These are phyloP conservation scores for Drosophila algonquin DNA, from an alignment of 2,888 invertebrate genomes.

Conservation along the genomic window DNA sequence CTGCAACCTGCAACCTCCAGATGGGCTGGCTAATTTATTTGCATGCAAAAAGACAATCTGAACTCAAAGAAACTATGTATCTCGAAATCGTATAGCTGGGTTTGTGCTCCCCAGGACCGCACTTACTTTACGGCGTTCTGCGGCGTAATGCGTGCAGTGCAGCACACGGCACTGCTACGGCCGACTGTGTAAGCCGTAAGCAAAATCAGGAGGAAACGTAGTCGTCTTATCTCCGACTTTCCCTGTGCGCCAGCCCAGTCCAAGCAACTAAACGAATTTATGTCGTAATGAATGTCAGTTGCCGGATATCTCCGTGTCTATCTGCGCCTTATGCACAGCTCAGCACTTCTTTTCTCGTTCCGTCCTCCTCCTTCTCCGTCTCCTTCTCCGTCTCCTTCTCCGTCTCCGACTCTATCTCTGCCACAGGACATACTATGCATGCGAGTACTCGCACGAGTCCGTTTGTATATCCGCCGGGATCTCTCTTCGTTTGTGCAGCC, in stretches of 20 bases:
- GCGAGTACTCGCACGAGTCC: not conserved
- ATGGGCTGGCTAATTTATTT: slow-evolving; percentile 55
- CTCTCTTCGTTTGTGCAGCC: slow-evolving; percentile 4
- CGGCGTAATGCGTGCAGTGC: slow-evolving; percentile 2
- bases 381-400: not conserved
- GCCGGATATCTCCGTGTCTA: slow-evolving; percentile 68
- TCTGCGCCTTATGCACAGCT: slow-evolving; percentile 62
- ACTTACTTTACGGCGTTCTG: slow-evolving; percentile 27
- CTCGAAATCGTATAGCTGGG: not conserved
- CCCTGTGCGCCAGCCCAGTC: slow-evolving; percentile 20
- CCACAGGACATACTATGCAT: not conserved
- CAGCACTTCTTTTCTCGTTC: slow-evolving; percentile 39
- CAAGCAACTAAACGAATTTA: slow-evolving; percentile 67
- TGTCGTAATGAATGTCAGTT: slow-evolving; percentile 75
- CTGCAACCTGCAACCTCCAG: not conserved
- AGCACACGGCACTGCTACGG: too few species aligned
- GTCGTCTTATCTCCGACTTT: slow-evolving; percentile 16
- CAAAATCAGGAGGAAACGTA: not conserved
- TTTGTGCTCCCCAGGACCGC: slow-evolving; percentile 21
- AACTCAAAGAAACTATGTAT: not conserved
- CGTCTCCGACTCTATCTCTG: not conserved
- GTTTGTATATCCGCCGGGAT: slow-evolving; percentile 3
- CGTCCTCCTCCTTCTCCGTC: not conserved
- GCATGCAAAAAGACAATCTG: slow-evolving; percentile 55
- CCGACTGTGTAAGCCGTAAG: not conserved